These are phyloP conservation scores for Rhinoptilus africanus DNA, from an alignment of 2,113 vertebrate species.

Conservation along the genomic window DNA sequence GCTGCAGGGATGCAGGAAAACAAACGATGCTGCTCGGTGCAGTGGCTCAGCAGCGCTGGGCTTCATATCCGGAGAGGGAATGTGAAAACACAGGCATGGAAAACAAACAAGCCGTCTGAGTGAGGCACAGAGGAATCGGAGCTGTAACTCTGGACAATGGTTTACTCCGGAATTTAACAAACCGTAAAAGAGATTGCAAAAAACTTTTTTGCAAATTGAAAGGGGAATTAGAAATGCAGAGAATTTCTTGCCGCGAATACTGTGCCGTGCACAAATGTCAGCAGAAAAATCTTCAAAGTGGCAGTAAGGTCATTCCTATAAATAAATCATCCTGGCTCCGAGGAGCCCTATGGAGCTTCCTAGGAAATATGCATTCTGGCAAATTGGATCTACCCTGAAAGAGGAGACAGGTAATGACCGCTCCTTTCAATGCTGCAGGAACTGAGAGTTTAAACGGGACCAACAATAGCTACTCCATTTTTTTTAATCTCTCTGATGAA, in stretches of 20 bases:
- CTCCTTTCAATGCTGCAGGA: not conserved
- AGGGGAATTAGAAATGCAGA: not conserved
- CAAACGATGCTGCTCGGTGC: accelerated
- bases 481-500: conserved; percentile 8
- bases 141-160: not conserved
- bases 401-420: not conserved
- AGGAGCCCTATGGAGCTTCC: not conserved
- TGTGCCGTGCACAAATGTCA: not conserved
- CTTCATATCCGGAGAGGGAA: not conserved
- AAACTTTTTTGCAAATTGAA: not conserved
- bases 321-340: conserved; percentile 26
- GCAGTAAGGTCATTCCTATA: conserved; percentile 39
- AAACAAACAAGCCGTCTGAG: not conserved
- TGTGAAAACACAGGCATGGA: not conserved
- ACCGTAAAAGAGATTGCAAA: not conserved
- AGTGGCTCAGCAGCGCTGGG: not conserved
- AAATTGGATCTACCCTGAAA: not conserved
- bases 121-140: not conserved
- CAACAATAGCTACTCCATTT: not conserved
- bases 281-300: conserved; percentile 24
- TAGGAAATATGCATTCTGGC: not conserved
- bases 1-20: not conserved
- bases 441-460: not conserved
- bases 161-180: not conserved
- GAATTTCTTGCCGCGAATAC: not conserved